A percentile compares a stretch with the other conserved stretches of the same genome.
Evolutionary conservation across 2,113 vertebrate species (phyloP).

Genomic region (Orycteropus afer): DNA sequence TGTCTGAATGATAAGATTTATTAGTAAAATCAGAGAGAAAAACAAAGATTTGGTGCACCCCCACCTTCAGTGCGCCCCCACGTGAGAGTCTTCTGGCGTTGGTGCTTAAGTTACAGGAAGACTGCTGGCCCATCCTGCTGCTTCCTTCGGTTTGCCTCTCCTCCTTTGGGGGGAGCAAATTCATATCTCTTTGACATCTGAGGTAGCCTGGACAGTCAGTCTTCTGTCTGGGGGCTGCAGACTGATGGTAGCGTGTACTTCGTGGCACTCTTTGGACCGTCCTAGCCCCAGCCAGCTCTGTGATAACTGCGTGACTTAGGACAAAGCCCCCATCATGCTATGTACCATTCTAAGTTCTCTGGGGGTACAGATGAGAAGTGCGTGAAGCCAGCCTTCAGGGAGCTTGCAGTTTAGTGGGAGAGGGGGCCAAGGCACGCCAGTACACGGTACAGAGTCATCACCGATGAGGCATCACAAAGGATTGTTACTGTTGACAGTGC

Average conservation of each 20-base stretch:
- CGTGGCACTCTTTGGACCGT: not conserved
- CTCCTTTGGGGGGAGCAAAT: not conserved
- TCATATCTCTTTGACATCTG: not conserved
- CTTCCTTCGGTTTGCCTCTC: not conserved
- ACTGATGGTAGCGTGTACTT: rapidly evolving
- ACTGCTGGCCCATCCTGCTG: not conserved
- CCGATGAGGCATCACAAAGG: not conserved
- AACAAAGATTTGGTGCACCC: not conserved
- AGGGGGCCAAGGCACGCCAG: not conserved
- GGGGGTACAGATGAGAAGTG: not conserved
- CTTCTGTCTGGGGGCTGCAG: not conserved
- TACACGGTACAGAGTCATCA: not conserved
- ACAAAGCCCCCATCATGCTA: not conserved
- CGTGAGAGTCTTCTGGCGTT: not conserved
- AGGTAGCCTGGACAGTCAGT: not conserved
- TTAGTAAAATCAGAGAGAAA: no score
- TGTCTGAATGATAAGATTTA: no score
- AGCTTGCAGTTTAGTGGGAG: not conserved
- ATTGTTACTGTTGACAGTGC: not conserved
- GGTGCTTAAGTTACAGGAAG: not conserved
- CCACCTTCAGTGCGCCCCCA: no score
- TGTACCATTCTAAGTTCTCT: not conserved
- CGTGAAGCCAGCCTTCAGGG: not conserved
- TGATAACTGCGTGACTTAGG: not conserved
- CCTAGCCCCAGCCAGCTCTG: not conserved